Percentiles rank a stretch among this genome's conserved stretches.
These are phyloP conservation scores for Morelia viridis DNA, from an alignment of 2,797 vertebrate genomes.

Conservation along the genomic window DNA sequence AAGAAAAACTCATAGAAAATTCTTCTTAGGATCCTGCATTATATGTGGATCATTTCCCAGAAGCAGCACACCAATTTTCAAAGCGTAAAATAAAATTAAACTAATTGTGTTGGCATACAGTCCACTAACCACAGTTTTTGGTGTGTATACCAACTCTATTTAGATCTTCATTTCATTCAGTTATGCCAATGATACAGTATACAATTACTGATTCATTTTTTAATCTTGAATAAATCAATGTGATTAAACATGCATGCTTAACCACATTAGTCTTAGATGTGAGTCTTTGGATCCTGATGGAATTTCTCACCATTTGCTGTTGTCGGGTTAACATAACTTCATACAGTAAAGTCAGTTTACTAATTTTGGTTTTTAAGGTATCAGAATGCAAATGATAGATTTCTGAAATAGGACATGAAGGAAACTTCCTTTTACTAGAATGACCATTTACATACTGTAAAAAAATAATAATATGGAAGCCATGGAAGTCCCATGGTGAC, in stretches of 20 bases:
- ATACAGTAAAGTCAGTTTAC: not conserved
- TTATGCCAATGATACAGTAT: not conserved
- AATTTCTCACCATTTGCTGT: not conserved
- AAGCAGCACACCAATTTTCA: constrained; percentile 40
- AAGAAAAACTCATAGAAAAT: constrained; percentile 16
- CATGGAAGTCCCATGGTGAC: not conserved
- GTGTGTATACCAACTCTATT: constrained; percentile 15
- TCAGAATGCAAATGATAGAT: not conserved
- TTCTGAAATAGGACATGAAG: not conserved
- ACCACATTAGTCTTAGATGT: not conserved
- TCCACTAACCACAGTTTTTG: constrained; percentile 22
- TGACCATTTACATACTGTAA: not conserved
- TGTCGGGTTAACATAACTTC: not conserved
- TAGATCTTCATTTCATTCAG: constrained; percentile 33
- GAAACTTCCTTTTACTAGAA: not conserved
- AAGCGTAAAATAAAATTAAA: constrained; percentile 40
- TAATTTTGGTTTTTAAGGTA: not conserved
- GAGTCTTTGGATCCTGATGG: constrained; percentile 24
- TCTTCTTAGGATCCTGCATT: constrained; percentile 27
- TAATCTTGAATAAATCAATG: not conserved
- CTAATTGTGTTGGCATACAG: constrained; percentile 7
- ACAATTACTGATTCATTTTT: not conserved
- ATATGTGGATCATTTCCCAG: constrained; percentile 28
- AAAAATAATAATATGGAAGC: not conserved
- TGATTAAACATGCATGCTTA: not conserved